A percentile compares a stretch with the other conserved stretches of the same genome.
Conservation (phyloP, 2,888 invertebrate genomes). For the Zygothrica quintamaculata region DNA sequence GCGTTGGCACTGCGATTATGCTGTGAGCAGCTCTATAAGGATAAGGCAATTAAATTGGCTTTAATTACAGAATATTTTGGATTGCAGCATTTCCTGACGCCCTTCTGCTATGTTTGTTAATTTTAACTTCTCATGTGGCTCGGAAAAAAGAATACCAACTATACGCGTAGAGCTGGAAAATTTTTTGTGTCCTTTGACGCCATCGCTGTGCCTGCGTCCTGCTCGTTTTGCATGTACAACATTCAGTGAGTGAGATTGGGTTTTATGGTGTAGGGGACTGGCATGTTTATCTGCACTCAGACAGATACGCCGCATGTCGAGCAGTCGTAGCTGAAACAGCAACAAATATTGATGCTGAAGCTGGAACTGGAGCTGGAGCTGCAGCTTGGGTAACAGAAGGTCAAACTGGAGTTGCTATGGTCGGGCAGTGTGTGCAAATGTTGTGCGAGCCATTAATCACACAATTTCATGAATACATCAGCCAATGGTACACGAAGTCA, state of each 20-base stretch:
- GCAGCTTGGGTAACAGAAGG: slow-evolving; percentile 24
- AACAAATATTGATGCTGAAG: slow-evolving; percentile 23
- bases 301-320: slow-evolving; percentile 77
- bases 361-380: slow-evolving; percentile 20
- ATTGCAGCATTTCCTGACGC: slow-evolving; percentile 38
- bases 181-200: slow-evolving; percentile 71
- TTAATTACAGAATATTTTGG: slow-evolving; percentile 75
- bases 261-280: slow-evolving; percentile 39
- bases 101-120: slow-evolving; percentile 80
- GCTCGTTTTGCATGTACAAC: slow-evolving; percentile 74
- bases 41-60: slow-evolving; percentile 79
- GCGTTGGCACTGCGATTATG: slow-evolving; percentile 18
- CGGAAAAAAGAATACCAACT: slow-evolving; percentile 73
- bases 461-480: slow-evolving; percentile 85
- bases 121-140: slow-evolving; percentile 77
- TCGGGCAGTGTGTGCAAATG: slow-evolving; percentile 82
- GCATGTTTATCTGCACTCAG: slow-evolving; percentile 78
- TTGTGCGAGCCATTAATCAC: slow-evolving; percentile 85
- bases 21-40: slow-evolving; percentile 16
- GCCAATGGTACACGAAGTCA: slow-evolving; percentile 71
- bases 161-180: slow-evolving; percentile 77
- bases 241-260: slow-evolving; percentile 55
- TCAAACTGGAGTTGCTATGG: slow-evolving; percentile 27
- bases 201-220: slow-evolving; percentile 35
- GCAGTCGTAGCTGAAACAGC: slow-evolving; percentile 53